These are phyloP conservation scores for Saccostrea echinata DNA, from an alignment of 1,140 invertebrate species.

Conservation along the genomic window DNA sequence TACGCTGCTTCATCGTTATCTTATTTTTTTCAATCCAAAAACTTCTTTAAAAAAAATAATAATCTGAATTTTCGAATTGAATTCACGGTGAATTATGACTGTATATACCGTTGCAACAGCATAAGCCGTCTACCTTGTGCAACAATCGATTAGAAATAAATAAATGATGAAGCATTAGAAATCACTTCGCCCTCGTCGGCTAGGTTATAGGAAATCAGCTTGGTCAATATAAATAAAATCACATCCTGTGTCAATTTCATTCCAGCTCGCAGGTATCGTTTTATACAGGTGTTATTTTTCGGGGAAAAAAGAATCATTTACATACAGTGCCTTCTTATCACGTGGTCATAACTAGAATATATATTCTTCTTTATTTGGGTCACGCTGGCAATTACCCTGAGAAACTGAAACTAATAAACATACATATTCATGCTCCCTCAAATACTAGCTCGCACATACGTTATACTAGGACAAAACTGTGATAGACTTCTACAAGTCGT, in stretches of 20 bases:
- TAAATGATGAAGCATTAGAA: background rate
- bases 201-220: background rate
- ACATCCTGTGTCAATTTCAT: background rate
- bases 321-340: background rate
- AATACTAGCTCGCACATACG: background rate
- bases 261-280: background rate
- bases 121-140: background rate
- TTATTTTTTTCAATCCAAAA: background rate
- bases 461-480: background rate
- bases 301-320: background rate
- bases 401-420: background rate
- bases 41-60: no score
- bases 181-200: background rate
- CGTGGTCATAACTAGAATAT: background rate
- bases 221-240: background rate
- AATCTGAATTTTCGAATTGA: background rate
- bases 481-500: background rate
- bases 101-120: background rate
- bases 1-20: background rate
- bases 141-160: conserved; percentile 16
- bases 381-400: background rate
- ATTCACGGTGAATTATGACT: background rate
- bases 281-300: background rate
- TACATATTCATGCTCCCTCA: background rate
- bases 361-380: background rate